Evolutionary conservation across 1,140 invertebrate genomes (phyloP), one percentile per base, ranked within the genome.

Genomic region (Marisa cornuarietis): DNA sequence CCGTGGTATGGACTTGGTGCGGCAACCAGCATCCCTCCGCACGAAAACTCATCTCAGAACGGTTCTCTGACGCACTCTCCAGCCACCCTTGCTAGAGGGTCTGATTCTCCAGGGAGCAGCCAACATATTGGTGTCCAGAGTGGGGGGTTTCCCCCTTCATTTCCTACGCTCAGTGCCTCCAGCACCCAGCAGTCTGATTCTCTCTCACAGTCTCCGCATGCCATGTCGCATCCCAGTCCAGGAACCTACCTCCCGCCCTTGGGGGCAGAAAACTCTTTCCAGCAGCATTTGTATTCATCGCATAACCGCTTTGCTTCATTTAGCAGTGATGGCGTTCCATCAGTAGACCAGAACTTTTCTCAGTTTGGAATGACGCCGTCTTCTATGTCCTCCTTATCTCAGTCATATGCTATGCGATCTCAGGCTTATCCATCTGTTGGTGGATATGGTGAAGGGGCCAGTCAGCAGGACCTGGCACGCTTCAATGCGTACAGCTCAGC

Each of bases 1-100:
- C 76, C 76, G 76, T 77, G 76, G 76, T 77, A 68, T 77, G 76
- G 65, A 68, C 65, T 65, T 51, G 76, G 76, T 24, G 76, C 76
- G 49, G 63, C 76, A 63, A 77, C 66, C 63, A 77, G 76, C 76
- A 65, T 77, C n/a, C 26, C 76, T 52, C 16, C 54, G 16, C 65
- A 68, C 13, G 76, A 77, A 13, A 69, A 54, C 49, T 63, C 76
- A 52, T 18, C 76, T 10, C 76, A 77, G 58, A 77, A 77, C 68
- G 76, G 76, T n/a, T 77, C 76, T 51, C 63, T 77, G 63, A 68
- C 63, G 22, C 76, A 77, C 51, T 77, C 76, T 20, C 76, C 76
- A 68, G 63, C 76, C 20, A 51, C 76, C 22, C 51, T 77, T 22
- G 74, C 54, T n/a, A 65, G 76, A 26, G 76, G 76, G 26, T 68